phyloP scores from a whole-genome alignment of 2,888 invertebrate species.

The Glyphotaelius pellucidus region DNA sequence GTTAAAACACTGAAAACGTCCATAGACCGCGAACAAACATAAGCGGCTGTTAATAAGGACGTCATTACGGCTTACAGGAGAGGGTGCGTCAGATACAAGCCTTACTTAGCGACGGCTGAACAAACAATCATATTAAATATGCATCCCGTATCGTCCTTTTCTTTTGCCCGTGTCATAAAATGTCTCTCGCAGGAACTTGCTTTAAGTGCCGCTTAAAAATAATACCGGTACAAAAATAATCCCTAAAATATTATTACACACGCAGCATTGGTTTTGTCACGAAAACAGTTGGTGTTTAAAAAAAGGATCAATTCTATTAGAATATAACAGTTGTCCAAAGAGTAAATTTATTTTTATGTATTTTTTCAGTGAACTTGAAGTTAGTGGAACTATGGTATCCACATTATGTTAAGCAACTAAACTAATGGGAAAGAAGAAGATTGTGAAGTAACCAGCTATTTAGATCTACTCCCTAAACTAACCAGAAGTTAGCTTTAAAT shows the following conservation, averaged over 20 bases:
- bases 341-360: background rate
- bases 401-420: background rate
- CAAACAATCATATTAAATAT: slow-evolving; percentile 52
- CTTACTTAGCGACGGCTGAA: slow-evolving; percentile 39
- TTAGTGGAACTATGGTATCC: background rate
- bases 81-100: slow-evolving; percentile 53
- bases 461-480: background rate
- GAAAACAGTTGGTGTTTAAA: background rate
- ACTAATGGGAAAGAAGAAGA: background rate
- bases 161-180: background rate
- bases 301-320: background rate
- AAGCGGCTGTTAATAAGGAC: slow-evolving; percentile 52
- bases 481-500: no score
- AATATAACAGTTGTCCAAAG: background rate
- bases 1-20: slow-evolving; percentile 50
- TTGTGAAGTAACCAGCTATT: background rate
- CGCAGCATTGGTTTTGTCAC: background rate
- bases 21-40: slow-evolving; percentile 42
- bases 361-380: background rate
- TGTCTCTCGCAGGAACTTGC: slow-evolving; percentile 14
- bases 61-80: slow-evolving; percentile 18
- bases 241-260: background rate
- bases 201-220: background rate
- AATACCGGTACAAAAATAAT: background rate
- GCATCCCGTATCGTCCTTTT: slow-evolving; percentile 13